Evolutionary conservation across 2,797 vertebrate genomes (phyloP), one percentile per base, ranked within the genome.

Genomic region (Pipistrellus pygmaeus): DNA sequence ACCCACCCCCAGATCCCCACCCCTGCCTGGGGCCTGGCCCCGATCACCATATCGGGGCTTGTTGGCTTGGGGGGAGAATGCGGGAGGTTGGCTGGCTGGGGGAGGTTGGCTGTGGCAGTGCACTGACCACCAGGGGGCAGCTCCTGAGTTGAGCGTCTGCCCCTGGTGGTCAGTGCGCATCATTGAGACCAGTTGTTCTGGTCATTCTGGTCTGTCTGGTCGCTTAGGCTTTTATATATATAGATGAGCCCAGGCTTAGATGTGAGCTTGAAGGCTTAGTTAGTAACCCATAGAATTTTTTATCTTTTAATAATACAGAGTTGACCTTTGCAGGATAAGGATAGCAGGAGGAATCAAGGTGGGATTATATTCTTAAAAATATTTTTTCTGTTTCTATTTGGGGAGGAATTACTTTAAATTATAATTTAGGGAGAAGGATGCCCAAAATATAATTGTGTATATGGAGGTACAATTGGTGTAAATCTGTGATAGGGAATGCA

Each of bases 371-470:
- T 55, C 32, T 55, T 55, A 32, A n/a, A 64, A 17, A 17, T n/a
- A n/a, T 35, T 77, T 77, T 77, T 48, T 1, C 12, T 55, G 53
- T 35, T 55, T 35, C 48, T 77, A 14, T 55, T 13, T 77, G 51
- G 75, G 18, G 62, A 73, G 6, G 68, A 81, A 75, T 91, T 91
- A 53, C 78, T 94, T 89, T 62, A 82, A 89, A 76, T 60, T 93
- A 60, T 75, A 17, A 76, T 76, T 55, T 13, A 68, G 18, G 1
- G 15, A 91, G n/a, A 95, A 14, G 25, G 46, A 75, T 53, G 12
- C 64, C 44, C n/a, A 38, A 48, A 81, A 62, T 88, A 60, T 68
- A 55, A 68, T 55, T 72, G 51, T 81, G 17, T 38, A 20, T 89
- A 20, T 71, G 27, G 48, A 38, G 35, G 13, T 78, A 23, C 25